Evolutionary conservation across 2,888 invertebrate genomes (phyloP), one percentile per base, ranked within the genome.

Genomic region (Eremobia ochroleuca): DNA sequence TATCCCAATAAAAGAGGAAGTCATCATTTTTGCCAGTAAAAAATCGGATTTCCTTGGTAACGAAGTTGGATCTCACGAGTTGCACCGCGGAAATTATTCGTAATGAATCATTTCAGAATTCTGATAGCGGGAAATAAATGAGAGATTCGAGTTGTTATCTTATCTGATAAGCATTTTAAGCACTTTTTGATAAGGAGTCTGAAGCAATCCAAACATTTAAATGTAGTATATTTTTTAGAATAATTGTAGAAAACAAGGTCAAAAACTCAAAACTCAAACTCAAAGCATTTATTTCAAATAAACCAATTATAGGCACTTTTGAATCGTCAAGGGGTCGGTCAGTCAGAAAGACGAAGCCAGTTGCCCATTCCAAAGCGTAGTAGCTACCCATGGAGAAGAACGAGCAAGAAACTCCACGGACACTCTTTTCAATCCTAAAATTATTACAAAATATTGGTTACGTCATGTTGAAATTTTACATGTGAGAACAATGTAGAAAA

Each of bases 91-190:
- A 89, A 85, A 87, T 88, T 82, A 85, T 86, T 88, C 83, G 75
- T 61, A 82, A 88, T 85, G 81, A 88, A 90, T 90, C 88, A 89
- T 87, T 90, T 89, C 80, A 74, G 34, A 62, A 67, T 59, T 66
- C n/a, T 15, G 61, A 68, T 61, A 37, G 0, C 46, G 13, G 68
- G 61, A 73, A 79, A 79, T 68, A 58, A 73, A 65, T 72, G 59
- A 49, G 31, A 66, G 40, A 69, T 69, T 64, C 28, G 37, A 66
- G 25, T 68, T 80, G 40, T 55, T 73, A 46, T 64, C 25, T 15
- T 9, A 46, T 28, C n/a, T 15, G 28, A 61, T 62, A 49, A 73
- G 28, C 34, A 31, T 73, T 66, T 46, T 55, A 61, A 61, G 4
- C 37, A 21, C 6, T 43, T 61, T 67, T 37, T n/a, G 4, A 0